Evolutionary conservation across 2,797 vertebrate genomes (phyloP).

Genomic region (Gymnothorax javanicus): DNA sequence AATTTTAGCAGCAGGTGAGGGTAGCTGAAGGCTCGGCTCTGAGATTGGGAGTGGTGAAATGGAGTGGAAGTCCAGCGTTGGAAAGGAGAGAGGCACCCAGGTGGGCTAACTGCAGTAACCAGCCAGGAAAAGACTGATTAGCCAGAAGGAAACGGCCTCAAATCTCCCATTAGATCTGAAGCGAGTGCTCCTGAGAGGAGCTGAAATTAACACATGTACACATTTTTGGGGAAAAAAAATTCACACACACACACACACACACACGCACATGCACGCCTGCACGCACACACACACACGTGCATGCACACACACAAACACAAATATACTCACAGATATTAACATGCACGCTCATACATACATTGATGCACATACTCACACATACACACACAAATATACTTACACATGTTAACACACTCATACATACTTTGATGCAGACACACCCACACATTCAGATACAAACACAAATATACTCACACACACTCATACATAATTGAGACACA

Average conservation of each 20-base stretch:
- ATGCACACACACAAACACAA: background rate
- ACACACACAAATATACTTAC: background rate
- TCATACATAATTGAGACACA: no score
- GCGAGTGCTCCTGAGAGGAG: background rate
- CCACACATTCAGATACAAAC: background rate
- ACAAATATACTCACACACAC: background rate
- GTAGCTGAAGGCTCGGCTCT: background rate
- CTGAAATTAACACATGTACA: background rate
- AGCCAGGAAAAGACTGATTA: background rate
- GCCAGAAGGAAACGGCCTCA: background rate
- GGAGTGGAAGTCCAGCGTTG: conserved; percentile 2
- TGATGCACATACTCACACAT: background rate
- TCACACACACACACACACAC: no score
- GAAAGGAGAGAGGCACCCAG: background rate
- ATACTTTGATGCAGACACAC: background rate
- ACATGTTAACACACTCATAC: no score
- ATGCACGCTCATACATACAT: background rate
- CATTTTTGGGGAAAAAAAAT: background rate
- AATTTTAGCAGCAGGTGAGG: background rate
- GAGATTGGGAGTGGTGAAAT: conserved; percentile 2
- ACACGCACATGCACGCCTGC: no score
- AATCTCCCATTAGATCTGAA: background rate
- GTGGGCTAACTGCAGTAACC: background rate
- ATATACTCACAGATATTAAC: background rate
- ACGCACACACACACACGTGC: no score